These are phyloP conservation scores for Pelobates fuscus DNA, from an alignment of 2,113 vertebrate genomes.

Conservation along the genomic window DNA sequence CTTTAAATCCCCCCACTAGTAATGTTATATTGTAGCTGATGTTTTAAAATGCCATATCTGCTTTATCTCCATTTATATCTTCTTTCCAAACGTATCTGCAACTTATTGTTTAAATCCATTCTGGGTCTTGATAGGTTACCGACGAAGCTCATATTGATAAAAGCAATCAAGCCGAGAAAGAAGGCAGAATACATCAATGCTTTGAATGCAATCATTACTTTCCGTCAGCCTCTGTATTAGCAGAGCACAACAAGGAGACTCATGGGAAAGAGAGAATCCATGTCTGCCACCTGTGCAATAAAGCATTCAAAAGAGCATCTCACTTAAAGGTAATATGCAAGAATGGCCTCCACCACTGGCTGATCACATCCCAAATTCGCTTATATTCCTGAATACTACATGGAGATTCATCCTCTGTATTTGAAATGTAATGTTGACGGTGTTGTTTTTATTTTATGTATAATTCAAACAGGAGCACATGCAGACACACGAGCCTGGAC, in stretches of 20 bases:
- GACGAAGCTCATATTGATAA: slow-evolving; percentile 70
- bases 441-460: not conserved
- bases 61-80: no score
- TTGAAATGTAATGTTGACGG: no score
- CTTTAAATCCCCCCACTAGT: no score
- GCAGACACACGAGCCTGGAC: slow-evolving; percentile 89
- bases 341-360: not conserved
- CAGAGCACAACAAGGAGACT: slow-evolving; percentile 79
- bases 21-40: no score
- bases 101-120: no score
- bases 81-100: no score
- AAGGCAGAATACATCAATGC: slow-evolving; percentile 78
- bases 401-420: no score
- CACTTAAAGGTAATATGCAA: slow-evolving; percentile 87
- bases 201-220: slow-evolving; percentile 84
- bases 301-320: slow-evolving; percentile 94
- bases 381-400: no score
- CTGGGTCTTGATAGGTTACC: slow-evolving; percentile 64
- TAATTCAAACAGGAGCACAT: slow-evolving; percentile 81
- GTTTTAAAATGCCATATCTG: no score
- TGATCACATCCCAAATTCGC: no score
- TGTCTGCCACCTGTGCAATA: slow-evolving; percentile 85
- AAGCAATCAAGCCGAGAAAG: slow-evolving; percentile 67
- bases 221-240: slow-evolving; percentile 76
- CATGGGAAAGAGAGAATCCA: slow-evolving; percentile 91